Base-by-base conservation (phyloP, 2,888 invertebrate genomes). In the Caenorhabditis japonica region DNA sequence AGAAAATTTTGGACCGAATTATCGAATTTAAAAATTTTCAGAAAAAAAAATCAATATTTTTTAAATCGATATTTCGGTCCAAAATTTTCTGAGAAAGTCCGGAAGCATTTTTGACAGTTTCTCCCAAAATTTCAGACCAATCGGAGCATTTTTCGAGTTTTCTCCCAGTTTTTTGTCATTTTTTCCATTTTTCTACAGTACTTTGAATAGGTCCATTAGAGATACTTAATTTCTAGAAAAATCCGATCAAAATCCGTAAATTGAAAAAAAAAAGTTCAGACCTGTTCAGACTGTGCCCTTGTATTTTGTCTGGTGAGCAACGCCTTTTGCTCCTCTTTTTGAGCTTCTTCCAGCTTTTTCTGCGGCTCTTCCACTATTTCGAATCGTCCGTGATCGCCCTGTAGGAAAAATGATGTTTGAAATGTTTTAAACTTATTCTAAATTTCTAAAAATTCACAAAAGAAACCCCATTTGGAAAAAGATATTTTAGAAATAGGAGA, bases 331-430 rank as follows among this genome's bases (percentile, higher is more conserved):
- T 76, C 79, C 34, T 79, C 76, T 46, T 76, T 75, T 19, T 75
- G 69, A 2, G 75, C 79, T 41, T 79, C 76, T 64, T 79, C 79
- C 30, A 79, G 51, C 44, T 79, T 79, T 21, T 73, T 70, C 43
- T 70, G 72, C 21, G 71, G 60, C 34, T 77, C 75, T 13, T 77
- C 73, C 1, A 77, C 71, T 5, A 79, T 70, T 34, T 79, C 79
- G 46, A 79, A 79, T 5, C 79, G 64, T 10, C 79, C 79, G 51
- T 76, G 79, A 19, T 61, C 55, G 3, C 53, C 73, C 75, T 77
- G 51, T 21, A 62, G 49, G 30, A 51, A 36, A 19, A 7, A 12
- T 10, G n/a, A 21, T 46, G 1, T 23, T n/a, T 27, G 17, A 4
- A 21, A 21, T 21, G 19, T 43, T 43, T 21, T 21, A 2, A 21